Evolutionary conservation across 2,888 invertebrate species (phyloP).

Genomic region (Troides oblongomaculatus): DNA sequence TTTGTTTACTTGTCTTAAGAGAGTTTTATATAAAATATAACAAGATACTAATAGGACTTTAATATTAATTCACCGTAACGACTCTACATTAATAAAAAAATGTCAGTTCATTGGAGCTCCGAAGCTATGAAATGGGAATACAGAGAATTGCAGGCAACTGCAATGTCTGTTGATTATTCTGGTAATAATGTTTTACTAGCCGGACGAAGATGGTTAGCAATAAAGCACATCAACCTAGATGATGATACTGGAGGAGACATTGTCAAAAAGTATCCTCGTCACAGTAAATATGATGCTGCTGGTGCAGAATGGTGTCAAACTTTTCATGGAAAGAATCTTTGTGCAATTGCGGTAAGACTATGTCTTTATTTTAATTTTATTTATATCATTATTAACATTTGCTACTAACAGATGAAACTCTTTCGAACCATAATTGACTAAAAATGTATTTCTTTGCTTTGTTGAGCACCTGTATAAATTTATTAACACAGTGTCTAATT

Average conservation of each 20-base stretch:
- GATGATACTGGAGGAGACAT: constrained; percentile 84
- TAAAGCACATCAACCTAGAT: constrained; percentile 84
- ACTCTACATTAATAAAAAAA: constrained; percentile 37
- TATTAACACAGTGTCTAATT: background rate
- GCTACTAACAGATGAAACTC: no score
- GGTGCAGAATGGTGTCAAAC: constrained; percentile 96
- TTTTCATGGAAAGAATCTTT: constrained; percentile 86
- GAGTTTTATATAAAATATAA: background rate
- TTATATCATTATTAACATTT: background rate
- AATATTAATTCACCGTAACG: background rate
- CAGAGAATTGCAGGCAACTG: constrained; percentile 92
- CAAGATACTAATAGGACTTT: background rate
- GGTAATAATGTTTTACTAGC: constrained; percentile 92
- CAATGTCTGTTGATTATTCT: constrained; percentile 94
- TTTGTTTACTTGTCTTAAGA: constrained; percentile 10
- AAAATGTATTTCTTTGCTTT: background rate
- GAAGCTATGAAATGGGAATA: constrained; percentile 84
- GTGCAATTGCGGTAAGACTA: constrained; percentile 89
- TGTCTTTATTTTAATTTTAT: background rate
- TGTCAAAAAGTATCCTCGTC: constrained; percentile 88
- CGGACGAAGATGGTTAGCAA: constrained; percentile 89
- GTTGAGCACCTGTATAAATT: background rate
- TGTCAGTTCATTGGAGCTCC: constrained; percentile 77
- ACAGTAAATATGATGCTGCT: constrained; percentile 96
- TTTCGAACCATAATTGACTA: background rate